Evolutionary conservation across 2,113 vertebrate species (phyloP).

Genomic region (Chamaea fasciata): DNA sequence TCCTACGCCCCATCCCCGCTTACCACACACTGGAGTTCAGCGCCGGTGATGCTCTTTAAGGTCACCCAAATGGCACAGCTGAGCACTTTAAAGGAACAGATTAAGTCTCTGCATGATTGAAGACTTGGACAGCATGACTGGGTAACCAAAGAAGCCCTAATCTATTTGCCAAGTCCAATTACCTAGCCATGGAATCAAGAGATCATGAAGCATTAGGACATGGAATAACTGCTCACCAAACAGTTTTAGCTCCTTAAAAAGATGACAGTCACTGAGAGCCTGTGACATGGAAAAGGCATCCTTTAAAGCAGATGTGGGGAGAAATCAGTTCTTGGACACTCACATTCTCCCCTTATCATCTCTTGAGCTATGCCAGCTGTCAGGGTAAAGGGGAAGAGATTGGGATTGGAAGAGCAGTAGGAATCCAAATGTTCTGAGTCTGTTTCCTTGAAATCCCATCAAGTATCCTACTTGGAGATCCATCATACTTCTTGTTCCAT

Average conservation of each 20-base stretch:
- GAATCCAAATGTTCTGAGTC: not conserved
- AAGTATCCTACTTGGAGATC: not conserved
- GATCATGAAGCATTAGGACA: conserved; percentile 4
- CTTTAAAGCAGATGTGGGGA: not conserved
- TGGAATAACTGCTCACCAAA: not conserved
- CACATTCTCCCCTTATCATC: not conserved
- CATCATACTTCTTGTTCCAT: not conserved
- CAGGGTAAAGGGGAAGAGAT: not conserved
- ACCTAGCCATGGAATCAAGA: conserved; percentile 24
- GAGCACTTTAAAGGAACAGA: conserved; percentile 20
- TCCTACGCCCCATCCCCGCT: accelerated
- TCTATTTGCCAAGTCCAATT: conserved; percentile 56
- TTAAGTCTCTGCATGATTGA: conserved; percentile 19
- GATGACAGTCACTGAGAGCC: not conserved
- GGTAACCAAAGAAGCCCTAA: conserved; percentile 22
- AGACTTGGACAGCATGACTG: not conserved
- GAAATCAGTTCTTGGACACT: not conserved
- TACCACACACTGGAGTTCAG: not conserved
- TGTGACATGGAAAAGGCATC: not conserved
- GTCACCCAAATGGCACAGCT: not conserved
- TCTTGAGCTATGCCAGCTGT: not conserved
- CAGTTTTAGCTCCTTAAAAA: not conserved
- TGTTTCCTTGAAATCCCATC: not conserved
- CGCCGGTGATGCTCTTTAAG: not conserved
- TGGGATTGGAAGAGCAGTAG: not conserved